Evolutionary conservation across 2,113 vertebrate genomes (phyloP), one percentile per base, ranked within the genome.

Genomic region (Lichenostomus cassidix): DNA sequence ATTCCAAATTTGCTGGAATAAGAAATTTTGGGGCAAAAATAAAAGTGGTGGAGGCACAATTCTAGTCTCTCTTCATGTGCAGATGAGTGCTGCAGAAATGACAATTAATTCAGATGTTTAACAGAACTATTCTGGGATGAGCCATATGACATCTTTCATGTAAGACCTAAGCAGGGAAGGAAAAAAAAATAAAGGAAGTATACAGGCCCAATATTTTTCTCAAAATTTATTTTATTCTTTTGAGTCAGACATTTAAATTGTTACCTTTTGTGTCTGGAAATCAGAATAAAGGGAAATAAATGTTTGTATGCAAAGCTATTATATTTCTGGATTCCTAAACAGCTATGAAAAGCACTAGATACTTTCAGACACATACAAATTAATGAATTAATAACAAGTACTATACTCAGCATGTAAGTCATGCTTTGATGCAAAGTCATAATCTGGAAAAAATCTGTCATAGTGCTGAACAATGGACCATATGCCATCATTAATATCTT

Each of bases 91-190:
- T 74, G 7, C 19, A 84, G 11, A 13, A 87, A n/a, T 31, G 9
- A 28, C 2, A 7, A 33, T 65, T 24, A 81, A 77, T 58, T 55
- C 28, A 62, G 28, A 55, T 29, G 3, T 56, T 71, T 63, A 68
- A 47, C 12, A 55, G 17, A 77, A 3, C 15, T 65, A 24, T 62
- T 83, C 15, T 70, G 13, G 17, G 20, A 2, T 79, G 6, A 63
- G 35, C 28, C 10, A n/a, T 24, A 27, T 28, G 13, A 55, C 11
- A 25, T n/a, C 7, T 83, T 76, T 55, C 15, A 46, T 42, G 19
- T 37, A 77, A 84, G 4, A 31, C 3, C 5, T 60, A 47, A 47
- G 25, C 0, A 5, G 25, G 5, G 3, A 5, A 7, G 3, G 4
- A 28, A 29, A 9, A 12, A 35, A 6, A 39, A 49, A 47, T 25